These are phyloP conservation scores for Chironex yamaguchii DNA, from an alignment of 30 jellyfish, hydroid and myxozoan genomes.

Conservation along the genomic window DNA sequence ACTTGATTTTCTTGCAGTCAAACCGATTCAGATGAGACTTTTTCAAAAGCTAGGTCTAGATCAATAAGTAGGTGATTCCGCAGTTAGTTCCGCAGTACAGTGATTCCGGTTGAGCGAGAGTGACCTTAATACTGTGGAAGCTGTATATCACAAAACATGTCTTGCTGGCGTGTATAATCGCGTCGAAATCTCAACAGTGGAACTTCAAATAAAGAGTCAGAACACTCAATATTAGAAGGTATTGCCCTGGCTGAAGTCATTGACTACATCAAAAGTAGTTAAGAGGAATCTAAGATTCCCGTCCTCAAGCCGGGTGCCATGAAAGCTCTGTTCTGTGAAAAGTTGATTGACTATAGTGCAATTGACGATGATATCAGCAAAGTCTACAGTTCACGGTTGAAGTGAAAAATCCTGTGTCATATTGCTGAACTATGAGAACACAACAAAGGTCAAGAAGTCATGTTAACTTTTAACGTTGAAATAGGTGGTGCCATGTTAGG, in stretches of 20 bases:
- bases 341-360: conserved; percentile 1
- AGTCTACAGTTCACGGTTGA: conserved; percentile 19
- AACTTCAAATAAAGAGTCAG: neutral
- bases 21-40: too few relatives aligned
- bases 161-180: conserved; percentile 9
- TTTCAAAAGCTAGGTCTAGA: too few relatives aligned
- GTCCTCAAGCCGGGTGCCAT: conserved; percentile 2
- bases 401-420: neutral
- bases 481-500: conserved; percentile 5
- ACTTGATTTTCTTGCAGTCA: too few relatives aligned
- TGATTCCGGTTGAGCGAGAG: too few relatives aligned
- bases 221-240: neutral
- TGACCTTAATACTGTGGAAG: conserved; percentile 11
- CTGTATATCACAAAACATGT: conserved; percentile 11
- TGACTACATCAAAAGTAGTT: neutral
- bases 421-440: conserved; percentile 18
- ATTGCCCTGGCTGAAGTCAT: conserved; percentile 5
- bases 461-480: conserved; percentile 8
- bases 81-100: too few relatives aligned
- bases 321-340: conserved; percentile 10
- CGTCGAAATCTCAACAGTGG: neutral
- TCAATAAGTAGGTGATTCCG: too few relatives aligned
- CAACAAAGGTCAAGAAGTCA: conserved; percentile 4
- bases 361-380: neutral
- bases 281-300: neutral